A percentile compares a stretch with the other conserved stretches of the same genome.
phyloP scores from a whole-genome alignment of 2,113 vertebrate genomes.

The Aptenodytes forsteri region DNA sequence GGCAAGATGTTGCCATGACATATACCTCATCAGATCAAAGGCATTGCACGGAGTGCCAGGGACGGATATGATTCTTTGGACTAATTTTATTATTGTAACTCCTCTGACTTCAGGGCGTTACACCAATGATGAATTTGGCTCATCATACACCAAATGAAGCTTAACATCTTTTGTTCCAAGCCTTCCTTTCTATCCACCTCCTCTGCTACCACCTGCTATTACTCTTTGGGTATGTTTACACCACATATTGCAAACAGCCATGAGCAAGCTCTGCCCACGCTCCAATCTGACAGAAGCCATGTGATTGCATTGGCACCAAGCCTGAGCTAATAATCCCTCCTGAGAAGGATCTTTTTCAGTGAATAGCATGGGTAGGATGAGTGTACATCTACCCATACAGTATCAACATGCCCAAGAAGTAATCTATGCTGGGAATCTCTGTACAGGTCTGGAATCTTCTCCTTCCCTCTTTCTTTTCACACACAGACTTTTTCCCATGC shows the following conservation, averaged over 20 bases:
- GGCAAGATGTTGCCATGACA: constrained; percentile 31
- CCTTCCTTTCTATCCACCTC: constrained; percentile 37
- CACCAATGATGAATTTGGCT: constrained; percentile 50
- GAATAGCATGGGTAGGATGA: neutral
- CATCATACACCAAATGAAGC: constrained; percentile 42
- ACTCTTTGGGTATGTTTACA: constrained; percentile 60
- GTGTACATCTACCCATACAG: neutral
- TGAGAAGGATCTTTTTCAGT: constrained; percentile 14
- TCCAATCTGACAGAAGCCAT: constrained; percentile 55
- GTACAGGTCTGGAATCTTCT: neutral
- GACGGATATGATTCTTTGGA: neutral
- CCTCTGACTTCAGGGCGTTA: constrained; percentile 37
- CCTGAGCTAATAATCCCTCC: constrained; percentile 52
- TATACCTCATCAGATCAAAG: constrained; percentile 45
- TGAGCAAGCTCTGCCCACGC: constrained; percentile 60
- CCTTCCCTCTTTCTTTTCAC: neutral
- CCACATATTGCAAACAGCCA: constrained; percentile 64
- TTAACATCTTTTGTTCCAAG: constrained; percentile 63
- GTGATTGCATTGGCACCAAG: constrained; percentile 43
- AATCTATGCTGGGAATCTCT: constrained; percentile 9
- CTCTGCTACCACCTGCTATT: constrained; percentile 64
- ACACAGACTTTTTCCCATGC: neutral
- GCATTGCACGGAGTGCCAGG: neutral
- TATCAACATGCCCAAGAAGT: constrained; percentile 19
- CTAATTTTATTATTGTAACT: constrained; percentile 56